A percentile compares a stretch with the other conserved stretches of the same genome.
These are phyloP conservation scores for Tupaia tana DNA, from an alignment of 2,113 vertebrate genomes.

Conservation along the genomic window DNA sequence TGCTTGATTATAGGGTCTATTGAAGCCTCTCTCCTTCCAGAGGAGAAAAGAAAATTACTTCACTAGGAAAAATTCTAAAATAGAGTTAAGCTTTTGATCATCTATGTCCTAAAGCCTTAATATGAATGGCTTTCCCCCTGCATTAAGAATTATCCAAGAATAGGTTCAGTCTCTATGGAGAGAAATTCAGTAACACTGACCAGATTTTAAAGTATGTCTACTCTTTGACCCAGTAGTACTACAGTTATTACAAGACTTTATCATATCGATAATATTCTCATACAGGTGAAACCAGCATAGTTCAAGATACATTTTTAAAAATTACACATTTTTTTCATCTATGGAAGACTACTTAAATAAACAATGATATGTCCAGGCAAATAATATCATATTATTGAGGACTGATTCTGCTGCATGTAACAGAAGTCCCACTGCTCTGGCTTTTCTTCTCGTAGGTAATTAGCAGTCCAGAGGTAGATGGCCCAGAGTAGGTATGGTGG, in stretches of 20 bases:
- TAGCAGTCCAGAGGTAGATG: background rate
- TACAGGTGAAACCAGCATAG: background rate
- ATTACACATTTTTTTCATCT: background rate
- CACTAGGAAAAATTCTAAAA: constrained; percentile 21
- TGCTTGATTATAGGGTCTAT: background rate
- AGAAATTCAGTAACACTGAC: background rate
- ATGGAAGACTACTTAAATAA: constrained; percentile 11
- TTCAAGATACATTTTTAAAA: background rate
- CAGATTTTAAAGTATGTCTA: background rate
- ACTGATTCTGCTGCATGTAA: background rate
- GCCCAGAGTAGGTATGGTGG: background rate
- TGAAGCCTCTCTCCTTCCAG: background rate
- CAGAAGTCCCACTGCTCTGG: background rate
- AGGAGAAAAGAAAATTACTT: constrained; percentile 47
- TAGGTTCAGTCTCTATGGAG: background rate
- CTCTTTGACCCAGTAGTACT: background rate
- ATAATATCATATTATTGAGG: constrained; percentile 15
- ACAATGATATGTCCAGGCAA: background rate
- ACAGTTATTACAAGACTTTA: constrained; percentile 28
- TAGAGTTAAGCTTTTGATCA: constrained; percentile 15
- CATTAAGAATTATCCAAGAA: constrained; percentile 49
- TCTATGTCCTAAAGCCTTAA: background rate
- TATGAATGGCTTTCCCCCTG: background rate
- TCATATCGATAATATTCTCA: background rate
- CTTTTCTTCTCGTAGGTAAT: background rate